A percentile compares a stretch with the other conserved stretches of the same genome.
phyloP scores from a whole-genome alignment of 2,797 vertebrate species.

The Lagocephalus sceleratus region DNA sequence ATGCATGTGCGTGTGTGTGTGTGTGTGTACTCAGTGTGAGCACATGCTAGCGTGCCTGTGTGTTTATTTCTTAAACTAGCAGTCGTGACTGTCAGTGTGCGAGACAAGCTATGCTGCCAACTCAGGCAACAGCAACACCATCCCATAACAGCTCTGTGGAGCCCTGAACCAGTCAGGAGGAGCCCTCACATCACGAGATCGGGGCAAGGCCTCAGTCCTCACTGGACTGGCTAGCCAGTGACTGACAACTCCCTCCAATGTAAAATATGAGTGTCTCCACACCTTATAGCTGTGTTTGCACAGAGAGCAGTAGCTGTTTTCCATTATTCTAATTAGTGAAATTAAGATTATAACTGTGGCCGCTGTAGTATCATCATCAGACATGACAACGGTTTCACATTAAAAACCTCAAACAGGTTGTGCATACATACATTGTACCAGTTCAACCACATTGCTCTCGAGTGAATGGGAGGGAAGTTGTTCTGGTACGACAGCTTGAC shows the following conservation, averaged over 20 bases:
- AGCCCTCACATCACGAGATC: slow-evolving; percentile 31
- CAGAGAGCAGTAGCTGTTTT: not conserved
- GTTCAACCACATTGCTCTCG: slow-evolving; percentile 55
- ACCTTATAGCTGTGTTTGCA: slow-evolving; percentile 15
- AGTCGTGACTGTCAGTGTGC: slow-evolving; percentile 18
- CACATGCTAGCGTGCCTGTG: not conserved
- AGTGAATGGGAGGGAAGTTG: slow-evolving; percentile 9
- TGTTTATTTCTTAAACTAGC: slow-evolving; percentile 26
- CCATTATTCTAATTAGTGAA: not conserved
- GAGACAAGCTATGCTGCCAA: slow-evolving; percentile 32
- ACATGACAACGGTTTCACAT: not conserved
- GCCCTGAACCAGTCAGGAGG: slow-evolving; percentile 23
- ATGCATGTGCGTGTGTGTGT: not conserved
- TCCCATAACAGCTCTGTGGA: slow-evolving; percentile 27
- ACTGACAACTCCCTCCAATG: slow-evolving; percentile 11
- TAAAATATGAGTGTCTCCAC: slow-evolving; percentile 18
- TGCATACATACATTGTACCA: slow-evolving; percentile 14
- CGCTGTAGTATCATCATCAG: not conserved
- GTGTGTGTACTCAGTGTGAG: not conserved
- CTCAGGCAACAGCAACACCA: slow-evolving; percentile 20
- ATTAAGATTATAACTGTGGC: not conserved
- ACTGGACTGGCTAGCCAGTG: slow-evolving; percentile 11
- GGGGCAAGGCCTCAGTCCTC: not conserved
- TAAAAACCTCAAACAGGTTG: slow-evolving; percentile 15
- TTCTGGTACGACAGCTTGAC: slow-evolving; percentile 7